A percentile compares a stretch with the other conserved stretches of the same genome.
Evolutionary conservation across 2,888 invertebrate genomes (phyloP).

Genomic region (Nasonia oneida): DNA sequence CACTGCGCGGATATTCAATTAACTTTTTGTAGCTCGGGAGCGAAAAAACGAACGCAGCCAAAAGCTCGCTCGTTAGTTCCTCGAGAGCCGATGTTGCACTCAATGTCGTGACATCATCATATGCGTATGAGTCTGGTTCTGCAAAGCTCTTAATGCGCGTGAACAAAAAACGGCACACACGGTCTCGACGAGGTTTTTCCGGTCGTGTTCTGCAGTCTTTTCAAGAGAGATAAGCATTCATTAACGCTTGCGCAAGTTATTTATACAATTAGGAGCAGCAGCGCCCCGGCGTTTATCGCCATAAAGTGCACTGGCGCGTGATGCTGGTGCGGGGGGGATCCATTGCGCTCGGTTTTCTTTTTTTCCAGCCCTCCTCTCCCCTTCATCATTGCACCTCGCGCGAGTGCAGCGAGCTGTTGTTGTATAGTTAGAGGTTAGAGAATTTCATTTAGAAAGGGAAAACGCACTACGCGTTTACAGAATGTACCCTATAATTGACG

Average conservation of each 20-base stretch:
- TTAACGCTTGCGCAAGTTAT: slow-evolving; percentile 76
- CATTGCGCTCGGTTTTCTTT: slow-evolving; percentile 30
- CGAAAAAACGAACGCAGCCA: not conserved
- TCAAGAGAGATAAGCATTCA: slow-evolving; percentile 73
- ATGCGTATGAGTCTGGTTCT: not conserved
- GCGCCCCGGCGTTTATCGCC: slow-evolving; percentile 66
- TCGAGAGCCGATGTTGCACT: not conserved
- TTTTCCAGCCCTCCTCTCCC: not conserved
- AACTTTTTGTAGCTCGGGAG: not conserved
- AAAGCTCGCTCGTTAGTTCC: slow-evolving; percentile 8
- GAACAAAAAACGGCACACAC: slow-evolving; percentile 22
- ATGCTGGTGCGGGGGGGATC: slow-evolving; percentile 58
- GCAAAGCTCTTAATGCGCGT: not conserved
- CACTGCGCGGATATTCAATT: not conserved
- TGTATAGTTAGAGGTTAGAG: not conserved
- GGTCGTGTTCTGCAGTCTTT: slow-evolving; percentile 68
- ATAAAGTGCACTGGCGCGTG: slow-evolving; percentile 62
- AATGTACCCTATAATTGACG: slow-evolving; percentile 11
- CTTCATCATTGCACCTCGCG: not conserved
- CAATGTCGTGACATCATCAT: slow-evolving; percentile 29
- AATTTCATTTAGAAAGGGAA: not conserved
- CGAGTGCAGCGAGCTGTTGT: not conserved
- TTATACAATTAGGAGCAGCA: slow-evolving; percentile 71
- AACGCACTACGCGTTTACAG: not conserved
- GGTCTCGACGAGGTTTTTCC: slow-evolving; percentile 55